A percentile compares a stretch with the other conserved stretches of the same genome.
phyloP scores from a whole-genome alignment of 2,113 vertebrate genomes.

The Orthonyx spaldingii region DNA sequence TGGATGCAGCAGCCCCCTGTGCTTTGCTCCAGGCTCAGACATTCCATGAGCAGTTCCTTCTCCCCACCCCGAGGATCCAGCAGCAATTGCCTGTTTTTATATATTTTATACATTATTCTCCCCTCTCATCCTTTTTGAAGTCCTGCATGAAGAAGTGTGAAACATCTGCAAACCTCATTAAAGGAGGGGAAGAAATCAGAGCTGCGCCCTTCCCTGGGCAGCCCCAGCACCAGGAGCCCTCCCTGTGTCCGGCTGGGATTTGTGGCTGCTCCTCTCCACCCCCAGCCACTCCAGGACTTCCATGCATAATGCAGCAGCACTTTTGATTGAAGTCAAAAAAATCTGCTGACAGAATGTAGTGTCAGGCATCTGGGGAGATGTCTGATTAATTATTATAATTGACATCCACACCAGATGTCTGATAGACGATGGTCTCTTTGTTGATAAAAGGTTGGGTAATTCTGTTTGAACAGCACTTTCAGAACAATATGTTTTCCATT shows the following conservation, averaged over 20 bases:
- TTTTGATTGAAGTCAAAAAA: slow-evolving; percentile 56
- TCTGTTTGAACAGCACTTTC: slow-evolving; percentile 63
- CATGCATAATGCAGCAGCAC: slow-evolving; percentile 61
- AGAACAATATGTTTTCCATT: slow-evolving; percentile 68
- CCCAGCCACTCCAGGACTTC: slow-evolving; percentile 13
- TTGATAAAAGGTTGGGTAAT: slow-evolving; percentile 63
- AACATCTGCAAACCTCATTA: background rate
- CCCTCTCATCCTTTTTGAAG: background rate
- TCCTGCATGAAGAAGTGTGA: background rate
- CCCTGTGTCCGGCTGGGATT: background rate
- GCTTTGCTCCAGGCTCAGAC: background rate
- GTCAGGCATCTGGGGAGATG: slow-evolving; percentile 65
- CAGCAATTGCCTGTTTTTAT: background rate
- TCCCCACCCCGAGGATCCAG: background rate
- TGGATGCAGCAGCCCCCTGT: background rate
- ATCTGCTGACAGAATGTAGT: slow-evolving; percentile 63
- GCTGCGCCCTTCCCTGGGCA: background rate
- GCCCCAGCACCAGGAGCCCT: background rate
- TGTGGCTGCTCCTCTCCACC: slow-evolving; percentile 11
- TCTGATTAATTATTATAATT: slow-evolving; percentile 71
- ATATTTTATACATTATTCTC: background rate
- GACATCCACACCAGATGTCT: slow-evolving; percentile 65
- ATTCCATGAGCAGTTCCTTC: background rate
- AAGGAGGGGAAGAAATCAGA: background rate
- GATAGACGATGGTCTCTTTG: slow-evolving; percentile 48